Percentiles rank a stretch among this genome's conserved stretches.
Evolutionary conservation across 2,113 vertebrate genomes (phyloP).

Genomic region (Sceloporus tristichus): DNA sequence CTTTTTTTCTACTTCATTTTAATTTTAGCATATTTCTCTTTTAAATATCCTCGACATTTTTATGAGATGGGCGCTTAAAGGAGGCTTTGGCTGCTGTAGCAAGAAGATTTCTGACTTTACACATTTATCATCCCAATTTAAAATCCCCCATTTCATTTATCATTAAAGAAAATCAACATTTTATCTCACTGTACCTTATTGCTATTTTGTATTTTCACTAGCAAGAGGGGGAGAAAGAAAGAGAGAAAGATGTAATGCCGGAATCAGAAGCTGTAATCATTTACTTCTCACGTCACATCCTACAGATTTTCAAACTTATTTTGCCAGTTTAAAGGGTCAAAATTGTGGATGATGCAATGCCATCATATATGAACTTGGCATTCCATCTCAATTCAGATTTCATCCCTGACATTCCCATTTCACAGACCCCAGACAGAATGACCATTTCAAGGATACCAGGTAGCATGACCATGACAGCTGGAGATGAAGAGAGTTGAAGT

Average conservation of each 20-base stretch:
- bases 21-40: constrained; percentile 70
- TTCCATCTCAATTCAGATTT: too few relatives aligned
- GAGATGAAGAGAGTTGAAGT: too few relatives aligned
- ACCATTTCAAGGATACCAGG: too few relatives aligned
- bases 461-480: too few relatives aligned
- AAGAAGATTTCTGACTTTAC: constrained; percentile 66
- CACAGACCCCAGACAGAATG: too few relatives aligned
- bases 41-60: constrained; percentile 63
- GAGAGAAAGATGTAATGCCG: constrained; percentile 39
- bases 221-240: background rate
- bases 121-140: constrained; percentile 64
- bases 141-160: constrained; percentile 69
- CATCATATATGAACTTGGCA: too few relatives aligned
- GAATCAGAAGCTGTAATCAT: background rate
- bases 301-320: background rate
- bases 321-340: too few relatives aligned
- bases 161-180: constrained; percentile 70
- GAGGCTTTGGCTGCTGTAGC: constrained; percentile 62
- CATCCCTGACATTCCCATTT: background rate
- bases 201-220: constrained; percentile 41
- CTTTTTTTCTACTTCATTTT: constrained; percentile 71
- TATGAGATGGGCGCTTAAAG: constrained; percentile 57
- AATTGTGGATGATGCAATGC: background rate
- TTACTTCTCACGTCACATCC: background rate
- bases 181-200: constrained; percentile 62